These are phyloP conservation scores for Chaenogobius annularis DNA, from an alignment of 2,113 vertebrate genomes.

Conservation along the genomic window DNA sequence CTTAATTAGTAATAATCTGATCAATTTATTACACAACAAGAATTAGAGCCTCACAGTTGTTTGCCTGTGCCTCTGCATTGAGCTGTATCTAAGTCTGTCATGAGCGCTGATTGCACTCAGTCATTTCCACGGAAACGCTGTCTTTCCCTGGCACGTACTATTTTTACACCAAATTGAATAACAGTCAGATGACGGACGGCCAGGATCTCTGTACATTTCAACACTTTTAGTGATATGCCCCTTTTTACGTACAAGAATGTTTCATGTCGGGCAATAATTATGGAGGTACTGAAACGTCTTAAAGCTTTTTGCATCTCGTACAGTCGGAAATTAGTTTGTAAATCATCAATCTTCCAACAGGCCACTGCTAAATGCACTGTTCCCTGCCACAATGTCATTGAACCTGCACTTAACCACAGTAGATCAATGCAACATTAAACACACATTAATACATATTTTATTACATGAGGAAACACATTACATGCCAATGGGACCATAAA, in stretches of 20 bases:
- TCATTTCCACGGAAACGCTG: constrained; percentile 6
- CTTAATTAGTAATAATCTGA: constrained; percentile 26
- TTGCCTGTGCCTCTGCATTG: neutral
- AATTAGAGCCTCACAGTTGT: constrained; percentile 7
- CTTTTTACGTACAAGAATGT: neutral
- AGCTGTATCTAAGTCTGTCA: neutral
- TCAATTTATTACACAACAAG: constrained; percentile 15
- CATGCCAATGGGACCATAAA: constrained; percentile 2
- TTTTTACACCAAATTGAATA: constrained; percentile 1
- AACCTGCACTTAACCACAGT: constrained; percentile 7
- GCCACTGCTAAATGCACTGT: neutral
- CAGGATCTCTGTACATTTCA: constrained; percentile 1
- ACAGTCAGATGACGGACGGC: neutral
- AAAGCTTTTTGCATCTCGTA: neutral
- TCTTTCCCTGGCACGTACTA: neutral
- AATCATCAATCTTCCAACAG: neutral
- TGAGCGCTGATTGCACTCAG: constrained; percentile 5
- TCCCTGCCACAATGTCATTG: neutral
- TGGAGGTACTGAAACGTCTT: neutral
- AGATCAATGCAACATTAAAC: constrained; percentile 15
- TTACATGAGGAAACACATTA: constrained; percentile 4
- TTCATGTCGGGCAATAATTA: neutral
- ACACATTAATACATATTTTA: constrained; percentile 10
- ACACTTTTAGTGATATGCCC: neutral
- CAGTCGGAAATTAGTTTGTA: neutral